These are phyloP conservation scores for Rhagonycha lutea DNA, from an alignment of 2,888 invertebrate species.

Conservation along the genomic window DNA sequence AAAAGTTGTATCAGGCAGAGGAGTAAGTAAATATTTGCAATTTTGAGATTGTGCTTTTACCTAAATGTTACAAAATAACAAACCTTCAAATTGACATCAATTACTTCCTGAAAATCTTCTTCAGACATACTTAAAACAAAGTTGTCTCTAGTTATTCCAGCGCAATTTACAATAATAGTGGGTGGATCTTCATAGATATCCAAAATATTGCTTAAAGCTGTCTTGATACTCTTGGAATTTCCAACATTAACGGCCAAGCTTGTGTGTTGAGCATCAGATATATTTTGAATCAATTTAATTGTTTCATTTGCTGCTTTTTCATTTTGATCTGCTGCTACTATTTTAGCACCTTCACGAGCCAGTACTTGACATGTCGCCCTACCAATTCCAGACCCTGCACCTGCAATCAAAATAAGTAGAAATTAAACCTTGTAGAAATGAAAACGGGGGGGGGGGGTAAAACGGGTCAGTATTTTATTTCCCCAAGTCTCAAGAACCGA, in stretches of 20 bases:
- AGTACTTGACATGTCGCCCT: conserved; percentile 79
- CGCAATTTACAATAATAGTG: conserved; percentile 83
- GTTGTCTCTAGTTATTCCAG: conserved; percentile 86
- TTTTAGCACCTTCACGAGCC: conserved; percentile 80
- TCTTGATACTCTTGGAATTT: conserved; percentile 63
- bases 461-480: no score
- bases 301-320: conserved; percentile 71
- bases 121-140: conserved; percentile 84
- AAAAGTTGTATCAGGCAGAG: no score
- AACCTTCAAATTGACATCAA: conserved; percentile 86
- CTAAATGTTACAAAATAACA: conserved; percentile 18
- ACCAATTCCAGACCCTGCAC: conserved; percentile 92
- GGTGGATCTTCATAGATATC: conserved; percentile 71
- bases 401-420: conserved; percentile 54
- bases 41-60: no score
- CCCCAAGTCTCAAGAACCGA: no score
- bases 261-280: conserved; percentile 57
- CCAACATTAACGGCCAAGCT: conserved; percentile 72
- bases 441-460: no score
- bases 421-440: no score
- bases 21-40: no score
- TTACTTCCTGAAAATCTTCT: conserved; percentile 79
- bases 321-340: conserved; percentile 82
- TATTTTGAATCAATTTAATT: conserved; percentile 56
- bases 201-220: conserved; percentile 61